phyloP scores from a whole-genome alignment of 2,888 invertebrate species.

The Melolontha melolontha region DNA sequence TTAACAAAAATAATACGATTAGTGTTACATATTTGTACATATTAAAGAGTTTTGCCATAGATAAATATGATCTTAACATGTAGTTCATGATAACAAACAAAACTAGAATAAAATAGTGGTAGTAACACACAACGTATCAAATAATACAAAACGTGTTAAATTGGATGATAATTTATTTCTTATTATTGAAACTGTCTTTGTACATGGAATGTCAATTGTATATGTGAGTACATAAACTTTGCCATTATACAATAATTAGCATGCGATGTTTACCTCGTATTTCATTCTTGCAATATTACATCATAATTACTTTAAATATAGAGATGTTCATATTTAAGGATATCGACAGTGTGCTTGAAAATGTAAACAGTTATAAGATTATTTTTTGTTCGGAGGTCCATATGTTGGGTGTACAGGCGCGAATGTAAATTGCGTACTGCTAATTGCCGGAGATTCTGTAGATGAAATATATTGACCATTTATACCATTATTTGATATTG shows the following conservation, averaged over 20 bases:
- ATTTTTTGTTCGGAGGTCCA: conserved; percentile 37
- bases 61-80: no score
- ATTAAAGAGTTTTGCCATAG: no score
- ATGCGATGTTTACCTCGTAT: conserved; percentile 27
- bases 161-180: conserved; percentile 15
- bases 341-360: background rate
- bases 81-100: no score
- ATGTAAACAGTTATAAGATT: background rate
- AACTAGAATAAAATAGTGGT: no score
- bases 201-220: conserved; percentile 24
- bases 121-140: background rate
- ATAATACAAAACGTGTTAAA: conserved; percentile 19
- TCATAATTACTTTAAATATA: conserved; percentile 36
- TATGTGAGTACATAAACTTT: conserved; percentile 31
- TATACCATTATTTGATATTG: conserved; percentile 31
- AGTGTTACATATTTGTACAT: no score
- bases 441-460: conserved; percentile 37
- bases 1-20: no score
- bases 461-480: conserved; percentile 38
- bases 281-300: conserved; percentile 32
- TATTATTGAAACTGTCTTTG: conserved; percentile 17
- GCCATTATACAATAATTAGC: conserved; percentile 39
- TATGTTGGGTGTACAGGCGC: conserved; percentile 32
- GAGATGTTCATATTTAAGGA: conserved; percentile 10
- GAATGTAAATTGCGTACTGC: conserved; percentile 28